phyloP scores from a whole-genome alignment of 2,888 invertebrate species.

The Lepidocyrtinus sp. region DNA sequence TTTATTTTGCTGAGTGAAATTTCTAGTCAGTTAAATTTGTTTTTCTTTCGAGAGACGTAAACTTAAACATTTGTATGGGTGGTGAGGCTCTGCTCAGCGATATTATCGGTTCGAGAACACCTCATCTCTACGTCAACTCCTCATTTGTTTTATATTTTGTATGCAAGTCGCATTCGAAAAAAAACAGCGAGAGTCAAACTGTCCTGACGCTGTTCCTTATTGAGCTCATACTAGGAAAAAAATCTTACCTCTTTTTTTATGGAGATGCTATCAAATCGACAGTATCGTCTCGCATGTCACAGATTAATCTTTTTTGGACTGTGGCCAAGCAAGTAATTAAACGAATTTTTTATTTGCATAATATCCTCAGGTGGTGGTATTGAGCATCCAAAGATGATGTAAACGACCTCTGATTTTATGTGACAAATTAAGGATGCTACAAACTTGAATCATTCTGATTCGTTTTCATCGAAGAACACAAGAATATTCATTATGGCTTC shows the following conservation, averaged over 20 bases:
- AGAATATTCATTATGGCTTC: too few relatives aligned
- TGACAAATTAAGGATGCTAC: slow-evolving; percentile 53
- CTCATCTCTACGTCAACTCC: too few relatives aligned
- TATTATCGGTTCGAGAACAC: neutral
- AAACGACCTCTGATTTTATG: slow-evolving; percentile 59
- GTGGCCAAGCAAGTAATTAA: slow-evolving; percentile 46
- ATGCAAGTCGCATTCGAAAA: too few relatives aligned
- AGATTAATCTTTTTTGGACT: slow-evolving; percentile 34
- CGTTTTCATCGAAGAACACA: too few relatives aligned
- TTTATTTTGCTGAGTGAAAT: slow-evolving; percentile 53
- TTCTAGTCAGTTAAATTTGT: slow-evolving; percentile 23
- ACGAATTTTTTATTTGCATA: slow-evolving; percentile 28
- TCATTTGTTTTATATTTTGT: too few relatives aligned
- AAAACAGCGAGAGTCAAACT: too few relatives aligned
- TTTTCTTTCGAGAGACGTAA: neutral
- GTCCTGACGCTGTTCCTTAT: too few relatives aligned
- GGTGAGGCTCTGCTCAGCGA: neutral
- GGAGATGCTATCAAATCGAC: slow-evolving; percentile 31
- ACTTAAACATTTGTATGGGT: neutral
- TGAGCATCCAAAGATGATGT: slow-evolving; percentile 45
- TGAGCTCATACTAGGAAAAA: too few relatives aligned
- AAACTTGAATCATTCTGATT: too few relatives aligned
- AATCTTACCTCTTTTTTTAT: neutral
- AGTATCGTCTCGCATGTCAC: slow-evolving; percentile 46
- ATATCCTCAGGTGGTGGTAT: slow-evolving; percentile 16